phyloP scores from a whole-genome alignment of 2,113 vertebrate species.

The Myocastor coypus region DNA sequence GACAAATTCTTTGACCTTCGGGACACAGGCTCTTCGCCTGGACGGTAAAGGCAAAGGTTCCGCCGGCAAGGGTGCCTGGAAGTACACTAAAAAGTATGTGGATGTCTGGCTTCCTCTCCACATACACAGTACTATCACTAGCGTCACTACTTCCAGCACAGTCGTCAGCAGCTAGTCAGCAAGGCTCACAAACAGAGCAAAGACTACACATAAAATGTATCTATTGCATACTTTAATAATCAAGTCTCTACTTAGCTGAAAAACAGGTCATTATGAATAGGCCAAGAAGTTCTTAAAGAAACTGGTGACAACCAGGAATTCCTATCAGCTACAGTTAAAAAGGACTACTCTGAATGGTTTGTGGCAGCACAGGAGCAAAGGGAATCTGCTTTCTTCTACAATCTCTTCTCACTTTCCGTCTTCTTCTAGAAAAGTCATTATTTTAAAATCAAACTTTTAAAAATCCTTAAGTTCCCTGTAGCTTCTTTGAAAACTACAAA shows the following conservation, averaged over 20 bases:
- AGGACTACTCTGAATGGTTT: background rate
- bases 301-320: background rate
- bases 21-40: background rate
- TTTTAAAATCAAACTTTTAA: background rate
- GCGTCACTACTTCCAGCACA: background rate
- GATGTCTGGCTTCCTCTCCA: background rate
- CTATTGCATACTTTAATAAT: background rate
- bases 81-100: background rate
- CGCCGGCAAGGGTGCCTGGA: background rate
- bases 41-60: background rate
- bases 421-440: constrained; percentile 20
- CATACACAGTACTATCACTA: background rate
- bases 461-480: background rate
- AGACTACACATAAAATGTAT: background rate
- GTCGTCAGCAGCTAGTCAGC: background rate
- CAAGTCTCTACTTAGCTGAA: background rate
- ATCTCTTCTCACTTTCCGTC: background rate
- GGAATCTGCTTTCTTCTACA: background rate
- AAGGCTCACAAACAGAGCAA: background rate
- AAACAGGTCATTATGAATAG: background rate
- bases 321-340: background rate
- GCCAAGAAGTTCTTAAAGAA: background rate
- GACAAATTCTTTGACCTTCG: background rate
- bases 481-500: background rate
- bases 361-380: background rate